Percentiles rank a stretch among this genome's conserved stretches.
Conservation (phyloP, 2,797 vertebrate species). For the Poeciliopsis presidionis region DNA sequence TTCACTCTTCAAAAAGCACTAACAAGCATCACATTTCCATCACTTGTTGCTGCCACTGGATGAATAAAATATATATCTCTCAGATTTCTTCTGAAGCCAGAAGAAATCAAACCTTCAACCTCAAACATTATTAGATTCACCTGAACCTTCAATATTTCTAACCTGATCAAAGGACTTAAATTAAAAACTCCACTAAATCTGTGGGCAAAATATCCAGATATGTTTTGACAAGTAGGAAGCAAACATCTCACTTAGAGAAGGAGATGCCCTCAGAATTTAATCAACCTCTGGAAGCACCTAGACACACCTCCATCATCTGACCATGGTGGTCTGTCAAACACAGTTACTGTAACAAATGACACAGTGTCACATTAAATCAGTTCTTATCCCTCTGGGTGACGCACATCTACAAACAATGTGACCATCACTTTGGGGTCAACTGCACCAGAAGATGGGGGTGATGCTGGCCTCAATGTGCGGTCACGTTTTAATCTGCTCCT, state of each 20-base stretch:
- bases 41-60: not conserved
- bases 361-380: conserved; percentile 6
- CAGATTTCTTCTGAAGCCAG: not conserved
- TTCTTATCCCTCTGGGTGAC: not conserved
- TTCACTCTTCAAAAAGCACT: not conserved
- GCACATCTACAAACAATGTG: not conserved
- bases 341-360: conserved; percentile 6
- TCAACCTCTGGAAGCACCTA: not conserved
- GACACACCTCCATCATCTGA: not conserved
- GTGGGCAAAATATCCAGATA: not conserved
- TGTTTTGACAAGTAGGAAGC: not conserved
- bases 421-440: not conserved
- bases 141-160: not conserved
- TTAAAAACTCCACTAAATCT: conserved; percentile 4
- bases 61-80: not conserved
- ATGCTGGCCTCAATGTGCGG: not conserved
- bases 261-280: not conserved
- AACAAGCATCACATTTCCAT: not conserved
- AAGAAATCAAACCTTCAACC: not conserved
- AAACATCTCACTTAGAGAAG: not conserved
- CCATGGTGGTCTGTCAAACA: conserved; percentile 1
- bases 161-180: not conserved
- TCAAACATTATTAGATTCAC: not conserved
- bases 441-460: not conserved
- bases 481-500: not conserved